phyloP scores from a whole-genome alignment of 2,888 invertebrate species.

The Rhamnusium bicolor region DNA sequence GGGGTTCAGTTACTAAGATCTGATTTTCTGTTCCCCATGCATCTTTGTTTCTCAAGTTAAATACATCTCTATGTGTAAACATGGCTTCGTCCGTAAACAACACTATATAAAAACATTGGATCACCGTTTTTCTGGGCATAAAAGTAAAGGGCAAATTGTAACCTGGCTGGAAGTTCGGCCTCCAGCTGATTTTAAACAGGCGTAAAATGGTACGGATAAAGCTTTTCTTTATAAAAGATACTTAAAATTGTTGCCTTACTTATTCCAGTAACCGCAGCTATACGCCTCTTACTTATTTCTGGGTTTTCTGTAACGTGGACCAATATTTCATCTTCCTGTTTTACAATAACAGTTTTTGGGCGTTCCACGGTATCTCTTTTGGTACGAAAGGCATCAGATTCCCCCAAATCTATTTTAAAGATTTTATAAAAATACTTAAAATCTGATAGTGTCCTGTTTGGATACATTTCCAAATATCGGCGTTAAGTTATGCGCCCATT shows the following conservation, averaged over 20 bases:
- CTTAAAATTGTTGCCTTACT: not conserved
- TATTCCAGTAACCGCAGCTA: constrained; percentile 4
- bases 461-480: no score
- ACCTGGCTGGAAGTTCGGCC: not conserved
- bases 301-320: no score
- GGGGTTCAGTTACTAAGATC: not conserved
- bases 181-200: constrained; percentile 12
- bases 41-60: not conserved
- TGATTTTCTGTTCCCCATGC: not conserved
- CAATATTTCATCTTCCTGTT: not conserved
- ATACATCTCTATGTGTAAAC: not conserved
- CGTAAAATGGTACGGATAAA: no score
- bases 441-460: no score
- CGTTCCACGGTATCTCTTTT: no score
- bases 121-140: not conserved
- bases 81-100: not conserved
- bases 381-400: no score
- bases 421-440: no score
- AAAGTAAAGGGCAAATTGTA: not conserved
- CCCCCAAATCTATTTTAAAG: no score
- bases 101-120: not conserved
- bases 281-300: no score
- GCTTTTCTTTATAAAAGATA: not conserved
- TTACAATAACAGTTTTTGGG: no score
- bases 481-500: no score